phyloP scores from a whole-genome alignment of 1,140 invertebrate species.

The Drosophila cardini region DNA sequence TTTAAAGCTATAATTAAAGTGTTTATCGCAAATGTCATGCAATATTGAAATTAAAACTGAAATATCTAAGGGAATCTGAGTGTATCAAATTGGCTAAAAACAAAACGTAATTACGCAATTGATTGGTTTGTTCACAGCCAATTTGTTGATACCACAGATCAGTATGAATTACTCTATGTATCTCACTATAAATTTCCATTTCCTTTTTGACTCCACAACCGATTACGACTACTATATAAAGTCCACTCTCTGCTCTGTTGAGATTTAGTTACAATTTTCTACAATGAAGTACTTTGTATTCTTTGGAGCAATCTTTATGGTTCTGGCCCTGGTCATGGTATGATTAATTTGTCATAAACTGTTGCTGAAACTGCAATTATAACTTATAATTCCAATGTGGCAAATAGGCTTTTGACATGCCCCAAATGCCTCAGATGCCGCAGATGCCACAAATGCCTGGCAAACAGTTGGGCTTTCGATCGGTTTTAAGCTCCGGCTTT shows the following conservation, averaged over 20 bases:
- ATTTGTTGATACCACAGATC: conserved; percentile 23
- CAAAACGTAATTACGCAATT: conserved; percentile 34
- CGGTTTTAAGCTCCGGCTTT: conserved; percentile 31
- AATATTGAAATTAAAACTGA: conserved; percentile 25
- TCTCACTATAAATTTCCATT: not conserved
- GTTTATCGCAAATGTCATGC: conserved; percentile 17
- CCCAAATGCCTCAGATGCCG: conserved; percentile 1
- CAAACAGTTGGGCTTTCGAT: not conserved
- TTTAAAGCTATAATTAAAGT: not conserved
- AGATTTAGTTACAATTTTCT: conserved; percentile 9
- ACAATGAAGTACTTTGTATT: conserved; percentile 71
- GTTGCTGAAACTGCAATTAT: not conserved
- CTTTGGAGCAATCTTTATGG: conserved; percentile 52
- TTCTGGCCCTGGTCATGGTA: conserved; percentile 61
- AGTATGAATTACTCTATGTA: not conserved
- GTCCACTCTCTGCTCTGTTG: not conserved
- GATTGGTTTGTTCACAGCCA: not conserved
- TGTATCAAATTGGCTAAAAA: conserved; percentile 7
- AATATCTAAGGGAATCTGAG: not conserved
- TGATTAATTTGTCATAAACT: conserved; percentile 21
- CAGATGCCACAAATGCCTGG: conserved; percentile 26
- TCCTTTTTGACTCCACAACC: not conserved
- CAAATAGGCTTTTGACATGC: conserved; percentile 22
- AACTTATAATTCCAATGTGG: not conserved
- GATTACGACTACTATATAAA: conserved; percentile 66